A percentile compares a stretch with the other conserved stretches of the same genome.
These are phyloP conservation scores for Callorhinus ursinus DNA, from an alignment of 2,113 vertebrate genomes.

Conservation along the genomic window DNA sequence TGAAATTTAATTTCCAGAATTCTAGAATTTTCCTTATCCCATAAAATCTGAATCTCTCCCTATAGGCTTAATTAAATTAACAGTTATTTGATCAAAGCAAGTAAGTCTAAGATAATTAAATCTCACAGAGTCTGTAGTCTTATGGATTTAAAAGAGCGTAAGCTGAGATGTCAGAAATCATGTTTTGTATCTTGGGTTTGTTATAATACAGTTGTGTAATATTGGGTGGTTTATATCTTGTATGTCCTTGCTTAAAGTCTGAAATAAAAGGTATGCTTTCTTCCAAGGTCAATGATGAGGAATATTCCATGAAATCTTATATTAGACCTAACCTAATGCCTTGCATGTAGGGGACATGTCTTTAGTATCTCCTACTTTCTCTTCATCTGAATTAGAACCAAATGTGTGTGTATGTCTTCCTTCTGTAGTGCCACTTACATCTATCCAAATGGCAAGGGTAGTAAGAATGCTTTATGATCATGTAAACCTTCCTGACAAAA, in stretches of 20 bases:
- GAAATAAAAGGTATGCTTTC: not conserved
- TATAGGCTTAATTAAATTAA: slow-evolving; percentile 39
- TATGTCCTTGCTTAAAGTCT: not conserved
- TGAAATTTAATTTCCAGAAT: slow-evolving; percentile 26
- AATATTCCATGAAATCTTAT: not conserved
- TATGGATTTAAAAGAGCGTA: not conserved
- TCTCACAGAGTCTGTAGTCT: not conserved
- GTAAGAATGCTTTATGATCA: not conserved
- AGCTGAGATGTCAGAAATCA: not conserved
- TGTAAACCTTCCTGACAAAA: not conserved
- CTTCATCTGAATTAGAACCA: not conserved
- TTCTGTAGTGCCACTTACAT: not conserved
- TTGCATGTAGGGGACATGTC: not conserved
- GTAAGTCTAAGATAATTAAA: not conserved
- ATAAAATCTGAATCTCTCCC: not conserved
- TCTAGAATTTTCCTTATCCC: slow-evolving; percentile 21
- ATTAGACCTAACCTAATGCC: not conserved
- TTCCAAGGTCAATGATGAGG: not conserved
- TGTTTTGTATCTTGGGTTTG: not conserved
- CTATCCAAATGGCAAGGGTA: not conserved
- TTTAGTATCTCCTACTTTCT: not conserved
- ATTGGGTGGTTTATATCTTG: not conserved
- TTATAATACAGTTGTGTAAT: not conserved
- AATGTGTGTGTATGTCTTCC: not conserved
- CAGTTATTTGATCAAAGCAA: slow-evolving; percentile 50